Percentiles rank a stretch among this genome's conserved stretches.
phyloP scores from a whole-genome alignment of 2,797 vertebrate species.

The Ctenopoma kingsleyae region DNA sequence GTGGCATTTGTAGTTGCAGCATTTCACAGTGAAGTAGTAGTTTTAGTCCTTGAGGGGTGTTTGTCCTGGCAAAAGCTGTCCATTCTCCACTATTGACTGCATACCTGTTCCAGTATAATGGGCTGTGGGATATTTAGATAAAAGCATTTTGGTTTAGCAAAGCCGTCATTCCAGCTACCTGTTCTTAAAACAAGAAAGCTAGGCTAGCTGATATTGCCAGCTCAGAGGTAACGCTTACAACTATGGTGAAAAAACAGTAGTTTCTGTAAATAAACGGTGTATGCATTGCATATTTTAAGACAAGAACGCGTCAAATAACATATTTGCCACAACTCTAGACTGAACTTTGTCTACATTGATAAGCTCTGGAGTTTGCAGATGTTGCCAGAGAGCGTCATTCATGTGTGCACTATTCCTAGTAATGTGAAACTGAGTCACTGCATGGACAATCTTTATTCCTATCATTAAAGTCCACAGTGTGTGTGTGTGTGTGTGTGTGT shows the following conservation, averaged over 20 bases:
- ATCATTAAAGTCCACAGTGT: background rate
- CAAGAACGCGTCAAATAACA: background rate
- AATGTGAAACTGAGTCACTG: slow-evolving; percentile 8
- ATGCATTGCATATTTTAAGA: no score
- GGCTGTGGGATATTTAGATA: slow-evolving; percentile 8
- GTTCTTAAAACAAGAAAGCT: background rate
- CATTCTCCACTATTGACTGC: slow-evolving; percentile 9
- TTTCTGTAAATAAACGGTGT: no score
- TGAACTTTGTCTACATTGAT: background rate
- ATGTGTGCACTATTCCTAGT: background rate
- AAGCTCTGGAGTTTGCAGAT: background rate
- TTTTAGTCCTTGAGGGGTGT: background rate
- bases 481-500: background rate
- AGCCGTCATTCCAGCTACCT: slow-evolving; percentile 12
- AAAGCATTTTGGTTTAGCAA: slow-evolving; percentile 15
- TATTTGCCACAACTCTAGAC: background rate
- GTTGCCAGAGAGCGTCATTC: background rate
- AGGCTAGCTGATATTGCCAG: slow-evolving; percentile 7
- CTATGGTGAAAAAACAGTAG: background rate
- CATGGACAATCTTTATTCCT: slow-evolving; percentile 14
- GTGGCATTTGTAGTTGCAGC: no score
- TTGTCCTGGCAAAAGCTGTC: slow-evolving; percentile 1
- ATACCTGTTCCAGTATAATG: slow-evolving; percentile 6
- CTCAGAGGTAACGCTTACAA: background rate
- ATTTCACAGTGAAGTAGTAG: no score